These are phyloP conservation scores for Papilio polyxenes DNA, from an alignment of 1,140 invertebrate genomes.

Conservation along the genomic window DNA sequence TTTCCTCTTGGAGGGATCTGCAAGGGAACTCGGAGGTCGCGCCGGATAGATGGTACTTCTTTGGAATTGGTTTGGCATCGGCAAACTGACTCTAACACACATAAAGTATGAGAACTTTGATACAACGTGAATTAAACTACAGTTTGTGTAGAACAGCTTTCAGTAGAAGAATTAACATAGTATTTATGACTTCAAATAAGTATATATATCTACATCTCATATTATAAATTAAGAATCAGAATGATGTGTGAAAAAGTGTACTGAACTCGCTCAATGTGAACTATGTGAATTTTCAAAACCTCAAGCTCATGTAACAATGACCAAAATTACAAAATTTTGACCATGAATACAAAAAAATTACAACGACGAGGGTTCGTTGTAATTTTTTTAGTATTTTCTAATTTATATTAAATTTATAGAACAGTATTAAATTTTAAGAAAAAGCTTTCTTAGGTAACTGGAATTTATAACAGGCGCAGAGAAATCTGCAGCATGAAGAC, in stretches of 20 bases:
- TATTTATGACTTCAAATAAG: neutral
- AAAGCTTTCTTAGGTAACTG: neutral
- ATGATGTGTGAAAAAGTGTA: neutral
- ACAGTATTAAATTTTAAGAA: neutral
- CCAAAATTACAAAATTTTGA: too few species aligned
- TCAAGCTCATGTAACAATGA: neutral
- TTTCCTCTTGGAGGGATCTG: slow-evolving; percentile 65
- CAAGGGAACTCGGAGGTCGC: slow-evolving; percentile 46
- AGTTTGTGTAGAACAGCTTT: slow-evolving; percentile 7
- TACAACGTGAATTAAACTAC: slow-evolving; percentile 26
- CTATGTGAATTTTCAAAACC: neutral
- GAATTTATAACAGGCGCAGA: slow-evolving; percentile 22
- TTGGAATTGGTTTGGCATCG: slow-evolving; percentile 42
- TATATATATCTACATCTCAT: neutral
- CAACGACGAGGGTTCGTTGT: too few species aligned
- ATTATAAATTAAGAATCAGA: neutral
- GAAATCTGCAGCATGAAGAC: slow-evolving; percentile 37
- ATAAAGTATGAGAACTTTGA: slow-evolving; percentile 28
- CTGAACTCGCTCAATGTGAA: neutral
- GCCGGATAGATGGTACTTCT: slow-evolving; percentile 52
- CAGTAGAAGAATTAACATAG: neutral
- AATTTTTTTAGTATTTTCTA: neutral
- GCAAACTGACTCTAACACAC: slow-evolving; percentile 43
- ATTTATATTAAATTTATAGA: neutral
- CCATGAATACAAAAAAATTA: neutral